Percentiles rank a stretch among this genome's conserved stretches.
These are phyloP conservation scores for Patella vulgata DNA, from an alignment of 1,140 invertebrate species.

Conservation along the genomic window DNA sequence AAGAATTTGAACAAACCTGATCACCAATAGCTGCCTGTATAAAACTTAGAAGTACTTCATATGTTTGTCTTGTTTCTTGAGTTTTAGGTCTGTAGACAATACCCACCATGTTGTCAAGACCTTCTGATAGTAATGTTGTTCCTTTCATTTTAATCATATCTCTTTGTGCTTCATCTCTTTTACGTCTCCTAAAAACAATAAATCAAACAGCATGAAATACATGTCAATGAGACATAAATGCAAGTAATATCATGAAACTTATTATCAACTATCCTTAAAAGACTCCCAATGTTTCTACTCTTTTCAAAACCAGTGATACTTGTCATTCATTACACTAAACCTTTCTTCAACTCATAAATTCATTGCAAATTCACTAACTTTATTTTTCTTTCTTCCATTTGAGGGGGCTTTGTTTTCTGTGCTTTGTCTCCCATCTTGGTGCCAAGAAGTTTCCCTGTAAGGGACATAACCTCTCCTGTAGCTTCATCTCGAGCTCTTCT, in stretches of 20 bases:
- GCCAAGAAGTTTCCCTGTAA: constrained; percentile 91
- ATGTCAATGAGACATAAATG: background rate
- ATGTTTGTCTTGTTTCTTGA: constrained; percentile 96
- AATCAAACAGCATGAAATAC: constrained; percentile 14
- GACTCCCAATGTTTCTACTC: background rate
- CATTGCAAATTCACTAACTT: constrained; percentile 77
- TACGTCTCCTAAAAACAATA: constrained; percentile 66
- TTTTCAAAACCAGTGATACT: too few species aligned
- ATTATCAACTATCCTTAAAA: background rate
- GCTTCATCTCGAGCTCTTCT: constrained; percentile 97
- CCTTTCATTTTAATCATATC: constrained; percentile 91
- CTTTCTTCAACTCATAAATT: too few species aligned
- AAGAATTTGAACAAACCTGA: too few species aligned
- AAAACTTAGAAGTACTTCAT: constrained; percentile 94
- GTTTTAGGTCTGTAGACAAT: constrained; percentile 97
- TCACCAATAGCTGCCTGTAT: constrained; percentile 98
- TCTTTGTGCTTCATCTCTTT: constrained; percentile 86
- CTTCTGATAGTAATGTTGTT: constrained; percentile 85
- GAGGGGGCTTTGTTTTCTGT: constrained; percentile 73
- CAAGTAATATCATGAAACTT: background rate
- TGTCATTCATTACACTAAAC: too few species aligned
- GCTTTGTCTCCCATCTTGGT: constrained; percentile 96
- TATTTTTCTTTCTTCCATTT: constrained; percentile 85
- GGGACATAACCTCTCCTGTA: constrained; percentile 96
- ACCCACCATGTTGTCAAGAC: constrained; percentile 91